phyloP scores from a whole-genome alignment of 1,140 invertebrate species.

The Steinernema khuongi region DNA sequence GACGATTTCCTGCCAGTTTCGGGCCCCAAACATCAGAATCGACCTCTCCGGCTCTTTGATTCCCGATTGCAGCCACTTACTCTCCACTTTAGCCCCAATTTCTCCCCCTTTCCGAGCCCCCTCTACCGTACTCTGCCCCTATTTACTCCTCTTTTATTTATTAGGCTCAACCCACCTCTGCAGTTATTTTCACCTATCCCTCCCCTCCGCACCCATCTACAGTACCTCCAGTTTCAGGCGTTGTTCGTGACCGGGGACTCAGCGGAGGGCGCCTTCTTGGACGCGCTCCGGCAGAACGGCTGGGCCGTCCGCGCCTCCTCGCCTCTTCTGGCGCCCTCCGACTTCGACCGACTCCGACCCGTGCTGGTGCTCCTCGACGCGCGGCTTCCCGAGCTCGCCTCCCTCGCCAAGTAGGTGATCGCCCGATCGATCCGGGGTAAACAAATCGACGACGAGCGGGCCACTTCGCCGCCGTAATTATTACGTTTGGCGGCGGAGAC shows the following conservation, averaged over 20 bases:
- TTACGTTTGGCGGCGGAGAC: not conserved
- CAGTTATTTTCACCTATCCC: not conserved
- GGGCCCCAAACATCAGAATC: too few relatives aligned
- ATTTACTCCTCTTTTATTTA: too few relatives aligned
- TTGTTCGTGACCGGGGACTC: not conserved
- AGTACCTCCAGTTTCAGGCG: not conserved
- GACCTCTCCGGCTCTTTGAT: too few relatives aligned
- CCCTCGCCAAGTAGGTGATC: slow-evolving; percentile 6
- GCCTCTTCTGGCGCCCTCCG: not conserved
- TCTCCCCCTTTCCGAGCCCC: too few relatives aligned
- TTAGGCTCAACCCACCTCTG: too few relatives aligned
- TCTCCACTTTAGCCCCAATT: too few relatives aligned
- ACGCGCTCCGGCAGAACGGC: not conserved
- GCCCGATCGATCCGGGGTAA: slow-evolving; percentile 2
- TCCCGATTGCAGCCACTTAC: too few relatives aligned
- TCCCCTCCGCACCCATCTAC: not conserved
- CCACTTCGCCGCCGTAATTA: slow-evolving; percentile 13
- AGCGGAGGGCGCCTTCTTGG: not conserved
- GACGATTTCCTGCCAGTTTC: too few relatives aligned
- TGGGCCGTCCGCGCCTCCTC: not conserved
- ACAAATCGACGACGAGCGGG: not conserved
- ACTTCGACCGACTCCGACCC: not conserved
- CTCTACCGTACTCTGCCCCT: too few relatives aligned
- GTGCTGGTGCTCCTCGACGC: not conserved
- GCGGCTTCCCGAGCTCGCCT: not conserved